phyloP scores from a whole-genome alignment of 2,797 vertebrate species.

The Mormyrops boulengeri region DNA sequence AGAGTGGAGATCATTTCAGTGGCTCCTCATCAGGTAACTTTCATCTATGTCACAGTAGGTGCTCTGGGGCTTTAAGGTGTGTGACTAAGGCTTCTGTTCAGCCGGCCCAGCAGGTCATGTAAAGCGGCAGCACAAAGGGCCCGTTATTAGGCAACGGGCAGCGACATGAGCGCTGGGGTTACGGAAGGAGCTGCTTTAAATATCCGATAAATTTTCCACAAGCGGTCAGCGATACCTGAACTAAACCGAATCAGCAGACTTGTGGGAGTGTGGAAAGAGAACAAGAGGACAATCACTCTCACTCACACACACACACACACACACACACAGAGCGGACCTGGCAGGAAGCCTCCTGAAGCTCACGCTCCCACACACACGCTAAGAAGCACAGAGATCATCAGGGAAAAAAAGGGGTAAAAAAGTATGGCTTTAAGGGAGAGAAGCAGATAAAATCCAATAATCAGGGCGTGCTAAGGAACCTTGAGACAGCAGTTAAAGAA shows the following conservation, averaged over 20 bases:
- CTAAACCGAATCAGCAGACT: neutral
- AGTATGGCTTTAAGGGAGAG: neutral
- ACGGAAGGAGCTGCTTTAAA: neutral
- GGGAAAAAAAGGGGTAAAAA: neutral
- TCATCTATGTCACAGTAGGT: neutral
- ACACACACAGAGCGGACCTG: neutral
- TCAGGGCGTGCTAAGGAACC: neutral
- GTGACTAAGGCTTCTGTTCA: neutral
- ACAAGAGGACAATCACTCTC: neutral
- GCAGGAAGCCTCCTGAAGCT: neutral
- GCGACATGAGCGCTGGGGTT: neutral
- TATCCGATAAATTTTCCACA: neutral
- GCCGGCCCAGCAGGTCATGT: neutral
- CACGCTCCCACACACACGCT: constrained; percentile 26
- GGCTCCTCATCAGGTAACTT: neutral
- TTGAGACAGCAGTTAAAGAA: constrained; percentile 9
- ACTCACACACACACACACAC: neutral
- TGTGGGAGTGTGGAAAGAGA: neutral
- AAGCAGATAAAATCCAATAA: neutral
- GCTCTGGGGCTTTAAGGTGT: neutral
- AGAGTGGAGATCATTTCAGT: neutral
- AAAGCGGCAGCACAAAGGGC: neutral
- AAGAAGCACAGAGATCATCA: constrained; percentile 25
- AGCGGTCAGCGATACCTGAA: neutral
- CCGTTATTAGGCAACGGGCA: neutral